A percentile compares a stretch with the other conserved stretches of the same genome.
phyloP scores from a whole-genome alignment of 64 coral and sea anemone species.

The Catalaphyllia jardinei region DNA sequence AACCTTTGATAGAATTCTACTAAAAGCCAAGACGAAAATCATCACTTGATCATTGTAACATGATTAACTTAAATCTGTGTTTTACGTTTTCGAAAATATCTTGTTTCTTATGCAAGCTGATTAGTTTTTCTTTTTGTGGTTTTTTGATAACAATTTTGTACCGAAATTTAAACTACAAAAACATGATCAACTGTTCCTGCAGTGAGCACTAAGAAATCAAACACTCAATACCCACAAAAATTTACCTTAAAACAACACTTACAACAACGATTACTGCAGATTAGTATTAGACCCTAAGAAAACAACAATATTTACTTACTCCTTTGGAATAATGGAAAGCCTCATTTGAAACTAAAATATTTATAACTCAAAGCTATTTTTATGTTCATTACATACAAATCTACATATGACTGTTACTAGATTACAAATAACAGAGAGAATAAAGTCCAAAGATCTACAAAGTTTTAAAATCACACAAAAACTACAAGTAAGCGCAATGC shows the following conservation, averaged over 20 bases:
- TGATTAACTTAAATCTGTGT: too few relatives aligned
- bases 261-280: neutral
- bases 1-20: neutral
- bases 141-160: neutral
- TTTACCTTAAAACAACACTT: neutral
- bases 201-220: neutral
- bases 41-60: neutral
- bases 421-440: neutral
- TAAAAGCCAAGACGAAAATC: neutral
- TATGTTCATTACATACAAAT: neutral
- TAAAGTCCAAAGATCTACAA: neutral
- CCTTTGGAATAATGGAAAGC: neutral
- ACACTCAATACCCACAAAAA: too few relatives aligned
- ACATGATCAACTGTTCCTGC: neutral
- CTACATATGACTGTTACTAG: neutral
- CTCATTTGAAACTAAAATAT: neutral
- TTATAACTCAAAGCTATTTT: neutral
- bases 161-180: neutral
- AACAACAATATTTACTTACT: neutral
- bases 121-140: neutral
- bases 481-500: neutral
- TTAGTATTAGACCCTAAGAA: neutral
- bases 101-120: neutral
- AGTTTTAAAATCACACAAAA: neutral
- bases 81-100: neutral